Conservation (phyloP, 2,797 vertebrate species). For the Sorex maritimensis region DNA sequence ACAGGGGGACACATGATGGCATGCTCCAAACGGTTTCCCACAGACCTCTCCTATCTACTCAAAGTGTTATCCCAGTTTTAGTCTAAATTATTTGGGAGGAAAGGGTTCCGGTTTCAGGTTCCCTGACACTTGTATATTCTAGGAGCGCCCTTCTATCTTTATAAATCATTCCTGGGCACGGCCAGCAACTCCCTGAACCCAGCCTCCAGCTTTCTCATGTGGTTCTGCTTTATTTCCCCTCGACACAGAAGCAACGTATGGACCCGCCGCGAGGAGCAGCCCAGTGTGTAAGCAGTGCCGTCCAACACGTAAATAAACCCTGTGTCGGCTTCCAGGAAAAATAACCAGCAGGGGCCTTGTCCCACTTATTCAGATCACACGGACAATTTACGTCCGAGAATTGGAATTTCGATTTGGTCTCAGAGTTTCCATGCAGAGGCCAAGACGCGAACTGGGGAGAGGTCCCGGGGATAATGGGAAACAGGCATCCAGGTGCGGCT, state of each 20-base stretch:
- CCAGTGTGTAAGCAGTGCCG: neutral
- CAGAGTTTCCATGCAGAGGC: conserved; percentile 41
- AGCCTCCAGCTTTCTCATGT: neutral
- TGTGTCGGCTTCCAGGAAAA: conserved; percentile 58
- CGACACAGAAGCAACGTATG: neutral
- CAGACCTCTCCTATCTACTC: neutral
- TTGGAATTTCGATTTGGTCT: conserved; percentile 80
- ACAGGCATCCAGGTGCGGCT: neutral
- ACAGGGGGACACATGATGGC: too few species aligned
- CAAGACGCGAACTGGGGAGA: conserved; percentile 44
- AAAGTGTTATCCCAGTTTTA: neutral
- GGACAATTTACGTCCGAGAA: conserved; percentile 71
- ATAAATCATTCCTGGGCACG: conserved; percentile 50
- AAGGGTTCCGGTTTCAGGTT: conserved; percentile 16
- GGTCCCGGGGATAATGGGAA: neutral
- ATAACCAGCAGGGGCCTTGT: conserved; percentile 36
- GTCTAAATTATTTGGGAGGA: conserved; percentile 61
- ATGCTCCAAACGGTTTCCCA: too few species aligned
- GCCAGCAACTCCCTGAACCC: neutral
- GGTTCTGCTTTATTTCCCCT: neutral
- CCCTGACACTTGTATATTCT: conserved; percentile 34
- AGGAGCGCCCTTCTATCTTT: conserved; percentile 33
- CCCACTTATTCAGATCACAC: conserved; percentile 70
- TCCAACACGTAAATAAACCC: conserved; percentile 50
- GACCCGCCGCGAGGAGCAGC: conserved; percentile 3